Percentiles rank a stretch among this genome's conserved stretches.
Evolutionary conservation across 2,113 vertebrate species (phyloP).

Genomic region (Proterorhinus semilunaris): DNA sequence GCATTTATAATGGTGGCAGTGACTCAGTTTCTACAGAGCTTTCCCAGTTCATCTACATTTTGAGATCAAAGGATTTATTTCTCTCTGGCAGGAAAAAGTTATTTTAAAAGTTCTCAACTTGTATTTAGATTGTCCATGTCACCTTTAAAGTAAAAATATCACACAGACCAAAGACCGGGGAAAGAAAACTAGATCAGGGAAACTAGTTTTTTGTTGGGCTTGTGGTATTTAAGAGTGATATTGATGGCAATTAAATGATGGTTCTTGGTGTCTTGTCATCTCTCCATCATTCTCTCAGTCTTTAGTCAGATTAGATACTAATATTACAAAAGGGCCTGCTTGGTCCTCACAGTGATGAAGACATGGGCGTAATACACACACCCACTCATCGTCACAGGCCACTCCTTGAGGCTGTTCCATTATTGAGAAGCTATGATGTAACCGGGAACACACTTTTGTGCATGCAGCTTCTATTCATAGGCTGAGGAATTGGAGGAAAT

Average conservation of each 20-base stretch:
- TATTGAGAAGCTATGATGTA: constrained; percentile 76
- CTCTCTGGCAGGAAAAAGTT: constrained; percentile 59
- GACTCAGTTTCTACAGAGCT: constrained; percentile 50
- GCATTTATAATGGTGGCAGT: constrained; percentile 46
- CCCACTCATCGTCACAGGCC: constrained; percentile 61
- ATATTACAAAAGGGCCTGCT: not conserved
- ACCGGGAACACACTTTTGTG: constrained; percentile 70
- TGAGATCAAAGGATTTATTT: constrained; percentile 70
- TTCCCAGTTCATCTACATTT: constrained; percentile 50
- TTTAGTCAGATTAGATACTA: constrained; percentile 11
- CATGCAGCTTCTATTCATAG: constrained; percentile 75
- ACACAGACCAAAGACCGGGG: too few species aligned
- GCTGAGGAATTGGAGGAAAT: constrained; percentile 54
- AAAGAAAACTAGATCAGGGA: too few species aligned
- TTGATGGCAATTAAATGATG: not conserved
- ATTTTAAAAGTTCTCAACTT: too few species aligned
- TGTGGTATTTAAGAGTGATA: too few species aligned
- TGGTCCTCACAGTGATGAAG: constrained; percentile 42
- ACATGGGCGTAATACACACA: constrained; percentile 42
- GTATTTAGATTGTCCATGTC: too few species aligned
- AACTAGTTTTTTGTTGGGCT: too few species aligned
- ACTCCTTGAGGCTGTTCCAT: constrained; percentile 70
- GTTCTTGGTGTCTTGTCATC: constrained; percentile 31
- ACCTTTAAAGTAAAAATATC: too few species aligned
- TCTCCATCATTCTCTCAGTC: constrained; percentile 10